A percentile compares a stretch with the other conserved stretches of the same genome.
phyloP scores from a whole-genome alignment of 2,888 invertebrate species.

The Eupithecia insigniata region DNA sequence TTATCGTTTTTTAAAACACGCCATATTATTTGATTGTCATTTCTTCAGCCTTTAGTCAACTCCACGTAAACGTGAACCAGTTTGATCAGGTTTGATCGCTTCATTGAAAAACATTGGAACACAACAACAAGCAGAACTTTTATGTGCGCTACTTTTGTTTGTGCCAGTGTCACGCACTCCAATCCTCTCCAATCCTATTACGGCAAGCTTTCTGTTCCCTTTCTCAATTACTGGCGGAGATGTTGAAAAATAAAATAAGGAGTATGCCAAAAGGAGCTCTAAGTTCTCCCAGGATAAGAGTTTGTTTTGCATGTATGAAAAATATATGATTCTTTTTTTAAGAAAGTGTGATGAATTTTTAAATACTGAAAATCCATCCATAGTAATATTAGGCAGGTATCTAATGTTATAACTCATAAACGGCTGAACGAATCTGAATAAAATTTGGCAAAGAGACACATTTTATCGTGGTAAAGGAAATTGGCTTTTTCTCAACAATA shows the following conservation, averaged over 20 bases:
- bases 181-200: constrained; percentile 31
- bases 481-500: background rate
- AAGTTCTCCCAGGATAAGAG: background rate
- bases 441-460: background rate
- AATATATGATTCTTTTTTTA: background rate
- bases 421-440: background rate
- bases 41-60: background rate
- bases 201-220: constrained; percentile 36
- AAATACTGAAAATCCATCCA: background rate
- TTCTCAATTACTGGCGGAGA: constrained; percentile 41
- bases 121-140: constrained; percentile 31
- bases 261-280: constrained; percentile 9
- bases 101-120: constrained; percentile 18
- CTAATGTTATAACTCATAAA: background rate
- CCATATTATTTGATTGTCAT: too few species aligned
- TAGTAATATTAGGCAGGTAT: background rate
- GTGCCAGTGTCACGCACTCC: constrained; percentile 42
- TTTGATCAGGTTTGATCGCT: constrained; percentile 12
- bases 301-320: background rate
- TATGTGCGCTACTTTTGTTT: constrained; percentile 39
- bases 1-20: too few species aligned
- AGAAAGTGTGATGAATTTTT: background rate
- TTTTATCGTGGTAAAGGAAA: background rate
- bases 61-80: background rate
- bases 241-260: constrained; percentile 36